Evolutionary conservation across 2,797 vertebrate genomes (phyloP), one percentile per base, ranked within the genome.

Genomic region (Platyrinchus mystaceus): DNA sequence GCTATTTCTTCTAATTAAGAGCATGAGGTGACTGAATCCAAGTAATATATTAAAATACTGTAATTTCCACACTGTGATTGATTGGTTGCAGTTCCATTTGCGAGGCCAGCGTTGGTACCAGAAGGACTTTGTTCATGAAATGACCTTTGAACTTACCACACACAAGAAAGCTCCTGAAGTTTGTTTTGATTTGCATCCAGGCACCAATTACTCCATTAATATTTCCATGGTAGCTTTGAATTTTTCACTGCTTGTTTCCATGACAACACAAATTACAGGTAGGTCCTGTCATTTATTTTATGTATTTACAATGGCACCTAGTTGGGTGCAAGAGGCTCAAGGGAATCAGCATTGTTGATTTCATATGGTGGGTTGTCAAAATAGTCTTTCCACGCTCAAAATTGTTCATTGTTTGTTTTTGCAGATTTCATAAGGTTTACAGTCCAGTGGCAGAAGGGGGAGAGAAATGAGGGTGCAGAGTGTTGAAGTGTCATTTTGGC

Each of bases 171-270:
- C 87, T 87, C 98, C 98, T 59, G 93, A 98, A 76, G 49, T 99
- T 74, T 99, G 99, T 94, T 97, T 99, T 87, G 97, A 98, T 84
- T 98, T 99, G 89, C 97, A 96, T 34, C 98, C 99, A 12, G 98
- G 98, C 56, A 99, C 98, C 92, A 99, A 99, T 97, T 99, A 99
- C 96, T 99, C 97, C 64, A 94, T 99, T 94, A 98, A 98, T 69
- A 93, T 99, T 89, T 98, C 96, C 53, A 98, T 98, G 50, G 36
- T 97, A 81, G 98, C 98, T 37, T 93, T 97, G 34, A 97, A 95
- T 68, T 98, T 98, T 97, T 98, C 98, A 30, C 82, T 90, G 62
- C 62, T 95, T 4, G 20, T 98, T 93, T 95, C 94, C 66, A 76
- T 97, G 89, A 95, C 94, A 75, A 98, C 97, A n/a, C 87, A 90